These are phyloP conservation scores for Drosophila dunni DNA, from an alignment of 1,140 invertebrate species.

Conservation along the genomic window DNA sequence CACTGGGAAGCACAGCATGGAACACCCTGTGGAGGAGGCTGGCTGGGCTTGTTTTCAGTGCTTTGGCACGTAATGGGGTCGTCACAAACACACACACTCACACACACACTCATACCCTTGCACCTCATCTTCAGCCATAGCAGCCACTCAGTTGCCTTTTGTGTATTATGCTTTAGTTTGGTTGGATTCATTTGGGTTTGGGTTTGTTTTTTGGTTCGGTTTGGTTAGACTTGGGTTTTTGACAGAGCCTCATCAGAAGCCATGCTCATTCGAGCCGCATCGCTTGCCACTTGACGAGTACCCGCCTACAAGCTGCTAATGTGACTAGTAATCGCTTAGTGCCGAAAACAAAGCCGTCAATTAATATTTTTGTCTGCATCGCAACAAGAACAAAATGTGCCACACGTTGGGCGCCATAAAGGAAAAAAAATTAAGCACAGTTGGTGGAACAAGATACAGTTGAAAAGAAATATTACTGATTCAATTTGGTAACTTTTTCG, in stretches of 20 bases:
- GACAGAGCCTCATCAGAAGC: not conserved
- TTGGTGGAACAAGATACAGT: not conserved
- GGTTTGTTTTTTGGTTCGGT: slow-evolving; percentile 36
- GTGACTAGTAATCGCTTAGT: slow-evolving; percentile 1
- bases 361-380: slow-evolving; percentile 4
- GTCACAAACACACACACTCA: slow-evolving; percentile 35
- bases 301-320: slow-evolving; percentile 28
- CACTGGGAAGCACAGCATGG: not conserved
- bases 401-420: not conserved
- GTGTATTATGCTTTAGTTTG: slow-evolving; percentile 52
- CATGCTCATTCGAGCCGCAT: not conserved
- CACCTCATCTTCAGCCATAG: slow-evolving; percentile 2
- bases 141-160: slow-evolving; percentile 65
- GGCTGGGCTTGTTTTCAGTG: slow-evolving; percentile 59
- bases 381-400: not conserved
- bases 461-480: not conserved
- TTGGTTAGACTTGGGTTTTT: not conserved
- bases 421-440: not conserved
- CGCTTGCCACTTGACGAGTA: slow-evolving; percentile 66
- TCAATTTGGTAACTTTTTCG: too few relatives aligned
- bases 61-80: slow-evolving; percentile 81
- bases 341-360: slow-evolving; percentile 9
- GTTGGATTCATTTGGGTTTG: slow-evolving; percentile 39
- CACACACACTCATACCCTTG: slow-evolving; percentile 5
- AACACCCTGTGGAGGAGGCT: slow-evolving; percentile 58